A percentile compares a stretch with the other conserved stretches of the same genome.
These are phyloP conservation scores for Montifringilla adamsi DNA, from an alignment of 2,113 vertebrate species.

Conservation along the genomic window DNA sequence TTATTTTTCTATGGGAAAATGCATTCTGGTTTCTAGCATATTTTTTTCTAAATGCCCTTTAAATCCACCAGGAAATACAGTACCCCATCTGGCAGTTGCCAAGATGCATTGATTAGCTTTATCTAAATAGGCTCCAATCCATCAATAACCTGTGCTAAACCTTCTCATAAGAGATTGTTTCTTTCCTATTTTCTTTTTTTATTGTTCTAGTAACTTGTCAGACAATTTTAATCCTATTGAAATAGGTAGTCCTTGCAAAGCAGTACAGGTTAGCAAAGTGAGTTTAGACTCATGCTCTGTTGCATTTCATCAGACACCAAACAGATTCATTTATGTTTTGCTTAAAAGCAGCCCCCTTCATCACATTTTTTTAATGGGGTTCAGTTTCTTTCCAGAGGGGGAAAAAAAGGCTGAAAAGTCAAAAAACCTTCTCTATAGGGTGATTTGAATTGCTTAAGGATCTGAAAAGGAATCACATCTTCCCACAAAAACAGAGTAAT, in stretches of 20 bases:
- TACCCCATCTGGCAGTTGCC: not conserved
- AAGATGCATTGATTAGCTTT: not conserved
- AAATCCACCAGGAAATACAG: not conserved
- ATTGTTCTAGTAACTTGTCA: not conserved
- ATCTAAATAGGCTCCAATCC: not conserved
- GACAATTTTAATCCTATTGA: not conserved
- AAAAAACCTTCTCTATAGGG: not conserved
- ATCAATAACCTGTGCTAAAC: not conserved
- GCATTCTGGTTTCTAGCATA: not conserved
- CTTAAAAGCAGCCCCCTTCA: not conserved
- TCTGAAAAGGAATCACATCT: slow-evolving; percentile 2
- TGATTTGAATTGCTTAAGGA: not conserved
- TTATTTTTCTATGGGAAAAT: not conserved
- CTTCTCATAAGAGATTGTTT: not conserved
- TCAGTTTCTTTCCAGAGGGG: not conserved
- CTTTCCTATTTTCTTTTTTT: not conserved
- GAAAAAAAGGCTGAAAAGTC: not conserved
- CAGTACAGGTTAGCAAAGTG: not conserved
- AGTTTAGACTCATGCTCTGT: not conserved
- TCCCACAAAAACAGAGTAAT: not conserved
- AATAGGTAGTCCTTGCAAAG: not conserved
- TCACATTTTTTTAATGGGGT: not conserved
- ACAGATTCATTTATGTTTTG: not conserved
- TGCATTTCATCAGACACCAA: not conserved
- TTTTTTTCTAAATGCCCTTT: not conserved